Conservation (phyloP, 2,797 vertebrate species). For the Tolypeutes matacus region DNA sequence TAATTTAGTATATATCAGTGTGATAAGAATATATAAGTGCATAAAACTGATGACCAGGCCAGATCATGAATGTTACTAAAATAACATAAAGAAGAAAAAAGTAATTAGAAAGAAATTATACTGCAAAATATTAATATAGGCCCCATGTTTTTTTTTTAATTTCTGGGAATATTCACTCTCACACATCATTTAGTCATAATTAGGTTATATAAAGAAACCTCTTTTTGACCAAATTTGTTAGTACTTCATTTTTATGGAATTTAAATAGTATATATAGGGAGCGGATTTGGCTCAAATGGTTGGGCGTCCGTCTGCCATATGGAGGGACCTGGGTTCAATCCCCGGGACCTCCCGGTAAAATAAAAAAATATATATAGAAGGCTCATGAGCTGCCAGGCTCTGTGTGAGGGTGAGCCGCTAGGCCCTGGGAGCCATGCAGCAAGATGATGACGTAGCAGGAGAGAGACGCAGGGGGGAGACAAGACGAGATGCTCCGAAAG, state of each 20-base stretch:
- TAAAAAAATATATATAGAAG: no score
- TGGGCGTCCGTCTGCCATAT: no score
- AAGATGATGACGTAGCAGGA: no score
- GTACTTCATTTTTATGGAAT: not conserved
- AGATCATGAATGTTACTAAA: not conserved
- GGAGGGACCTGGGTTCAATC: no score
- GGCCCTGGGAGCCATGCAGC: no score
- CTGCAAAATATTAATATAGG: not conserved
- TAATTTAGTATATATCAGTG: not conserved
- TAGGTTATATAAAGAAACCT: not conserved
- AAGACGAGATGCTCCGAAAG: no score
- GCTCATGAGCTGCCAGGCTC: no score
- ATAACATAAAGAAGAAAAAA: not conserved
- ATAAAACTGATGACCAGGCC: not conserved
- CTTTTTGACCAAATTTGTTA: not conserved
- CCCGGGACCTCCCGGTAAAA: no score
- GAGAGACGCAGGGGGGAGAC: no score
- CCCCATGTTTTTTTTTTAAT: not conserved
- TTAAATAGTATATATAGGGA: not conserved
- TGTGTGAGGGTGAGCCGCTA: no score
- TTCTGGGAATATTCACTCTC: not conserved
- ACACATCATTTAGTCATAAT: not conserved
- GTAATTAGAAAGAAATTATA: not conserved
- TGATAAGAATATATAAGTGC: not conserved
- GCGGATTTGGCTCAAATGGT: no score